Base-by-base conservation (phyloP, 2,888 invertebrate species). In the Harpagoxenus sublaevis region DNA sequence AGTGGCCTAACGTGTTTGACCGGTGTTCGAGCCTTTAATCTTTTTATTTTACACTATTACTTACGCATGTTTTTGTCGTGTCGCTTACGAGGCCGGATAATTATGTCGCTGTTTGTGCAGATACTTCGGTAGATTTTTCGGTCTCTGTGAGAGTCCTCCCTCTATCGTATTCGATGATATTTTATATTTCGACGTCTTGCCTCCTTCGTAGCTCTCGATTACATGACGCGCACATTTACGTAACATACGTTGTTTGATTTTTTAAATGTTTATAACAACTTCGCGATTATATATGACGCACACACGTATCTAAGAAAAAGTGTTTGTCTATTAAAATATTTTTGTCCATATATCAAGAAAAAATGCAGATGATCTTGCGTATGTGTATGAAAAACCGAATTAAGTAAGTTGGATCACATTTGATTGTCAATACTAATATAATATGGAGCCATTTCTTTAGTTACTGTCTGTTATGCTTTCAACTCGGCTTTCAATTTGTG, bases 21-120 rank as follows among this genome's bases (percentile, higher is more conserved):
- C 31, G 15, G 63, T 73, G 35, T 70, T 42, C 28, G 57, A 23
- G 31, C n/a, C 12, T 23, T 23, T 15, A 62, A 51, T 51, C 35
- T 35, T 63, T 77, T 77, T 63, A 63, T 15, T 77, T 8, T 10
- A 23, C 42, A 28, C 9, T 23, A 18, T 51, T 87, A 89, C 89
- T 89, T 84, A 89, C 89, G 89, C 89, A 89, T 89, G 53, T 87
- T 87, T 84, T 74, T 70, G 60, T 68, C 23, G 35, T 31, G 71
- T 51, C 48, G 81, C 23, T 63, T 4, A 48, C 28, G 60, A 51
- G n/a, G 18, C 39, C 35, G 63, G 35, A 6, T 53, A 35, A 51
- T 65, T 45, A 45, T 51, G 51, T 63, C 51, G 63, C 39, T 31
- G 60, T 10, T 39, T 1, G 35, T 31, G 60, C 28, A 74, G n/a